Evolutionary conservation across 2,113 vertebrate species (phyloP).

Genomic region (Amazona guildingii): DNA sequence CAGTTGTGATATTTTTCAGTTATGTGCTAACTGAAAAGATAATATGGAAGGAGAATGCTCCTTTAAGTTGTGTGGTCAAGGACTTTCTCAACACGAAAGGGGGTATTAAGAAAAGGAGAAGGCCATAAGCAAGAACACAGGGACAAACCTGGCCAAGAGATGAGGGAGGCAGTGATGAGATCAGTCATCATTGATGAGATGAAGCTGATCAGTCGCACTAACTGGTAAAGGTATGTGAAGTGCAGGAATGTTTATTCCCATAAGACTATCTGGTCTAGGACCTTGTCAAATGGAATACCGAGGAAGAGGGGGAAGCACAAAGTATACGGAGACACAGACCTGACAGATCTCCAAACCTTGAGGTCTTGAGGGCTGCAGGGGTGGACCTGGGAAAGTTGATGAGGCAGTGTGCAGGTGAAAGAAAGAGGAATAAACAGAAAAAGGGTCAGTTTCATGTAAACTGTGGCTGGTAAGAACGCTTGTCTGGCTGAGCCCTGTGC

Average conservation of each 20-base stretch:
- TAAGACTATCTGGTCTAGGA: not conserved
- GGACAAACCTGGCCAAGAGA: not conserved
- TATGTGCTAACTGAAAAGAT: not conserved
- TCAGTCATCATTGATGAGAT: not conserved
- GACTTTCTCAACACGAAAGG: not conserved
- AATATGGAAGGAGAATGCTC: not conserved
- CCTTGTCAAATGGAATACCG: not conserved
- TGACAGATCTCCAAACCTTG: not conserved
- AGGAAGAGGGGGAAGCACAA: not conserved
- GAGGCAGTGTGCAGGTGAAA: not conserved
- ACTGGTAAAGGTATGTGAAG: not conserved
- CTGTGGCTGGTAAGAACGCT: rapidly evolving
- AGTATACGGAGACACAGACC: not conserved
- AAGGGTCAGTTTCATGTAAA: rapidly evolving
- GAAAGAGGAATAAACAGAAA: not conserved
- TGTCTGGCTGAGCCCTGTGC: not conserved
- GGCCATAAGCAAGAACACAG: not conserved
- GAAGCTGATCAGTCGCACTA: not conserved
- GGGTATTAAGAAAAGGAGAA: not conserved
- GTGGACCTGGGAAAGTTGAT: not conserved
- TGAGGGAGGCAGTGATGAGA: not conserved
- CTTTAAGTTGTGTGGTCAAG: not conserved
- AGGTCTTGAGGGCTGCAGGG: not conserved
- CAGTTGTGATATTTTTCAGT: not conserved
- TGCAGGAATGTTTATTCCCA: not conserved